Evolutionary conservation across 2,888 invertebrate genomes (phyloP), one percentile per base, ranked within the genome.

Genomic region (Timema cristinae): DNA sequence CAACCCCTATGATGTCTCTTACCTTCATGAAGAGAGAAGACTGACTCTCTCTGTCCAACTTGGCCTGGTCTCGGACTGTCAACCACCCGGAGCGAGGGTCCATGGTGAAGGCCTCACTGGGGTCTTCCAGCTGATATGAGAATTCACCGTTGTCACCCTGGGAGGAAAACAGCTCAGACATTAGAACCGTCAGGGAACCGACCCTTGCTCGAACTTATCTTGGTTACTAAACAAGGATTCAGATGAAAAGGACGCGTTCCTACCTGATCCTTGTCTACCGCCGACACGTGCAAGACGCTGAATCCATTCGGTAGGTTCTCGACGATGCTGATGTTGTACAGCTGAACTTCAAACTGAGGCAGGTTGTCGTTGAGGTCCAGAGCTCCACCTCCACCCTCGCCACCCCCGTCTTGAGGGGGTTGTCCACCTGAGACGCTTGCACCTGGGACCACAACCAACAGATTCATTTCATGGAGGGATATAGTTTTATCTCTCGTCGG

Each of bases 311-410:
- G 95, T 50, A 95, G 84, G 81, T 95, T 95, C 80, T 95, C 95
- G 63, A 95, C 94, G 75, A 95, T 95, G 76, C 94, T 95, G 75
- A 95, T 94, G 78, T 95, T 95, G 80, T 95, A 95, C 78, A 92
- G 89, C 78, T 94, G 94, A 0, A 93, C 93, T 80, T 95, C 94
- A 77, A 95, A 95, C 77, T 93, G 91, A 0, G 94, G 94, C 47
- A 91, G 83, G 81, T 95, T 94, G 79, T 95, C 94, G 78, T 95
- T 93, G 10, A 93, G 81, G 78, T 94, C 93, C 54, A 90, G 79
- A 93, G 83, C 81, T 93, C 88, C 0, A 94, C 83, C 80, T 92
- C 92, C 0, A 92, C 86, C 69, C 90, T 84, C 0, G 94, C 91
- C 7, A 89, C 84, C 0, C 92, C 91, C 50, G 90, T 88, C 78